These are phyloP conservation scores for Asarcornis scutulata DNA, from an alignment of 2,113 vertebrate genomes.

Conservation along the genomic window DNA sequence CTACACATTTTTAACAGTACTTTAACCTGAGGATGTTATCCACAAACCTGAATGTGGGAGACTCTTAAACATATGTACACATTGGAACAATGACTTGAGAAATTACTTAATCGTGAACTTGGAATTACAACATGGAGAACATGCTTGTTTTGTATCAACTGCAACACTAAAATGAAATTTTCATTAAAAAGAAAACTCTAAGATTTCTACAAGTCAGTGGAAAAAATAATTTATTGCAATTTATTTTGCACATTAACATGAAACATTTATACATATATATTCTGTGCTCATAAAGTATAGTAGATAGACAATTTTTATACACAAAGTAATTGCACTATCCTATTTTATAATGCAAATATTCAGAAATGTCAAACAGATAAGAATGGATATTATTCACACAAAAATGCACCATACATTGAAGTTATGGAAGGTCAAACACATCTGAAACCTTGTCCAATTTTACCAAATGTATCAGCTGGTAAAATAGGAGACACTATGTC, in stretches of 20 bases:
- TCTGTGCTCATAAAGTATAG: slow-evolving; percentile 61
- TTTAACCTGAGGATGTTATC: background rate
- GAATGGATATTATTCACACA: slow-evolving; percentile 48
- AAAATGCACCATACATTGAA: slow-evolving; percentile 32
- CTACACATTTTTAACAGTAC: background rate
- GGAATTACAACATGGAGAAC: background rate
- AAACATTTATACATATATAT: slow-evolving; percentile 77
- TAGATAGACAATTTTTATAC: slow-evolving; percentile 71
- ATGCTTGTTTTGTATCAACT: background rate
- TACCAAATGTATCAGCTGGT: background rate
- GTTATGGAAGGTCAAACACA: background rate
- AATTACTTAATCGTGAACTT: background rate
- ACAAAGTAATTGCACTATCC: slow-evolving; percentile 63
- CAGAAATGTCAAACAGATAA: slow-evolving; percentile 59
- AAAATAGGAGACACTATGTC: background rate
- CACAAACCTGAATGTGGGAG: background rate
- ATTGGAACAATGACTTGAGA: background rate
- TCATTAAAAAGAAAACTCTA: slow-evolving; percentile 15
- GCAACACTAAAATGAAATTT: background rate
- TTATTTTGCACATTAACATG: slow-evolving; percentile 73
- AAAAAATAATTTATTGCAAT: slow-evolving; percentile 85
- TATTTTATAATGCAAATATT: slow-evolving; percentile 70
- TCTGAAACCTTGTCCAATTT: background rate
- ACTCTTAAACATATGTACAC: background rate
- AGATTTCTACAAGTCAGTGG: slow-evolving; percentile 56